Conservation (phyloP, 2,888 invertebrate species). For the Drosophila hamatofila region DNA sequence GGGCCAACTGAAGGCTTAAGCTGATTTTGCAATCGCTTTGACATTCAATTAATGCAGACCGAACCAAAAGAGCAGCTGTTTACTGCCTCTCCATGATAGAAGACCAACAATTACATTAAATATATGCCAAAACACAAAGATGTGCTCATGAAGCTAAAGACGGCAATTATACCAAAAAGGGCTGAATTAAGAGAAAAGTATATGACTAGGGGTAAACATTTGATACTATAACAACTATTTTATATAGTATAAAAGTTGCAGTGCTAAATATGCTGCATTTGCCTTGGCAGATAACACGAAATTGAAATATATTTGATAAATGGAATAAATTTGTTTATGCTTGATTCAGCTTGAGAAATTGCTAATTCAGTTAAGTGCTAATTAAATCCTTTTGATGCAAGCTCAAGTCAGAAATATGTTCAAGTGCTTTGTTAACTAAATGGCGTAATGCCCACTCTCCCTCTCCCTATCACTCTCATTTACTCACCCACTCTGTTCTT, state of each 20-base stretch:
- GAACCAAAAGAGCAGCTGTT: slow-evolving; percentile 4
- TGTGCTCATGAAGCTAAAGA: slow-evolving; percentile 30
- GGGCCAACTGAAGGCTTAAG: slow-evolving; percentile 55
- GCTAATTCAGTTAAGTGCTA: slow-evolving; percentile 5
- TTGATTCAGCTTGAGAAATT: slow-evolving; percentile 5
- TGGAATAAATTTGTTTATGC: slow-evolving; percentile 6
- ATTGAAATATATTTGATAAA: slow-evolving; percentile 4
- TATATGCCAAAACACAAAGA: slow-evolving; percentile 42
- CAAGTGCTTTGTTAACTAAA: slow-evolving; percentile 27
- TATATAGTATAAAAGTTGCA: not conserved
- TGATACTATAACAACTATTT: not conserved
- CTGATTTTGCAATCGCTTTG: slow-evolving; percentile 54
- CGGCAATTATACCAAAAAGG: not conserved
- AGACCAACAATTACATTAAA: slow-evolving; percentile 49
- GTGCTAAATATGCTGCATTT: not conserved
- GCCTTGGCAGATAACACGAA: not conserved
- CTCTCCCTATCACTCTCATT: not conserved
- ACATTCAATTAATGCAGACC: slow-evolving; percentile 60
- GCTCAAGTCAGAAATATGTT: slow-evolving; percentile 2
- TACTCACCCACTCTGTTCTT: not conserved
- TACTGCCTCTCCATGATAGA: slow-evolving; percentile 32
- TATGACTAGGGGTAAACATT: not conserved
- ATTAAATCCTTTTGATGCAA: slow-evolving; percentile 2
- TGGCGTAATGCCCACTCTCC: slow-evolving; percentile 10
- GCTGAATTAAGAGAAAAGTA: not conserved